Conservation (phyloP, 2,797 vertebrate species). For the Balearica regulorum region DNA sequence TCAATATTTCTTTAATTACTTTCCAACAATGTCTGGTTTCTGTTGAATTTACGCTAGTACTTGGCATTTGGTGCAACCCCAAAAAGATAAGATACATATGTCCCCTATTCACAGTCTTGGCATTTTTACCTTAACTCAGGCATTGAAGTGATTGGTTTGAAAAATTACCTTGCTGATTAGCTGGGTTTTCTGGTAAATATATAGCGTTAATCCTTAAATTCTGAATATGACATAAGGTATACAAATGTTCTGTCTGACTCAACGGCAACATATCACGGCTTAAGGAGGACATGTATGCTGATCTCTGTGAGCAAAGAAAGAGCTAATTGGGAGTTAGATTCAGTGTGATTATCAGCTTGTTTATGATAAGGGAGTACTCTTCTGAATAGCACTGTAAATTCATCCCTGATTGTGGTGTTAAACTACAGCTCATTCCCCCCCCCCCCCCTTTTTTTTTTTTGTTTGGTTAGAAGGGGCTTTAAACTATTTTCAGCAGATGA, state of each 20-base stretch:
- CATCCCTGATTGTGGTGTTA: constrained; percentile 68
- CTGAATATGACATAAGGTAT: constrained; percentile 62
- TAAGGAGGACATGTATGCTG: constrained; percentile 64
- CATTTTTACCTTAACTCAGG: constrained; percentile 76
- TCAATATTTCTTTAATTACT: constrained; percentile 80
- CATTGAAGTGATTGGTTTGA: constrained; percentile 62
- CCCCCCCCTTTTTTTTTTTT: background rate
- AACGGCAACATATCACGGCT: constrained; percentile 63
- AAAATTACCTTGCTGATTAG: constrained; percentile 76
- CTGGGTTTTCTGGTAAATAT: constrained; percentile 63
- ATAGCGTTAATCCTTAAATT: constrained; percentile 69
- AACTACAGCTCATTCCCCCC: constrained; percentile 59
- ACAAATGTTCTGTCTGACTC: constrained; percentile 60
- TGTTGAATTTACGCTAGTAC: constrained; percentile 73
- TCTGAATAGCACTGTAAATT: constrained; percentile 78
- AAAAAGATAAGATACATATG: constrained; percentile 78
- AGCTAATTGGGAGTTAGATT: constrained; percentile 79
- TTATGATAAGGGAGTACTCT: constrained; percentile 77
- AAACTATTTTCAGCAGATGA: constrained; percentile 70
- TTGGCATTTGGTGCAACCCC: constrained; percentile 75
- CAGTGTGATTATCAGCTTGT: constrained; percentile 78
- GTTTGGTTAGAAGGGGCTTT: constrained; percentile 65
- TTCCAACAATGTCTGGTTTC: constrained; percentile 77
- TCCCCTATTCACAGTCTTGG: constrained; percentile 74
- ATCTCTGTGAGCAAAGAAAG: constrained; percentile 57